Evolutionary conservation across 1,140 invertebrate species (phyloP).

Genomic region (Scaptomyza hsui): DNA sequence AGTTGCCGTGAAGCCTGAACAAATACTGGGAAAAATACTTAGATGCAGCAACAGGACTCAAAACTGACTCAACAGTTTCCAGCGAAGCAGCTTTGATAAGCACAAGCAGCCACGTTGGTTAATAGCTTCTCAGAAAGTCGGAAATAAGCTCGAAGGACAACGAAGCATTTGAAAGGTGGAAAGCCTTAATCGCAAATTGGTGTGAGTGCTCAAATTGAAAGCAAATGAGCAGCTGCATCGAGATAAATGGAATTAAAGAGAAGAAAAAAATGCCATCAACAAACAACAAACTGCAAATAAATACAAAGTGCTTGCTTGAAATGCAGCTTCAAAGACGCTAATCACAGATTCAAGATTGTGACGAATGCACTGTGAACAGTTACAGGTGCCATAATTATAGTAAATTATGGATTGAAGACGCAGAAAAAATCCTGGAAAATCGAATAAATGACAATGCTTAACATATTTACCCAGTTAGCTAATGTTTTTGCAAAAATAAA

Average conservation of each 20-base stretch:
- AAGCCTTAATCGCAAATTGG: slow-evolving; percentile 11
- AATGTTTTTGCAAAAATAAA: too few species aligned
- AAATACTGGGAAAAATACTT: slow-evolving; percentile 21
- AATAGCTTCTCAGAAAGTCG: neutral
- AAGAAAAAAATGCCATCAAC: neutral
- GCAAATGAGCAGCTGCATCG: neutral
- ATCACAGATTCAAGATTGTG: too few species aligned
- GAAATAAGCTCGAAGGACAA: neutral
- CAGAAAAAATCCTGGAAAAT: neutral
- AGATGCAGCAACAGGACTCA: slow-evolving; percentile 5
- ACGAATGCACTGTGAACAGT: too few species aligned
- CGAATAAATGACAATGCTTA: neutral
- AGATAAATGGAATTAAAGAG: too few species aligned
- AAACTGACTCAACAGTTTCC: slow-evolving; percentile 4
- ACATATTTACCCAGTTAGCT: too few species aligned
- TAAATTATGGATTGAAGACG: too few species aligned
- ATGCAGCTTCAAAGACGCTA: neutral
- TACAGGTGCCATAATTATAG: too few species aligned
- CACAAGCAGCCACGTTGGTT: neutral
- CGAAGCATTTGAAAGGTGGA: neutral
- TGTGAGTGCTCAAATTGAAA: neutral
- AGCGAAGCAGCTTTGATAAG: neutral
- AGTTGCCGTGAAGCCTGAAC: slow-evolving; percentile 13
- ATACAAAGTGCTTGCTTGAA: slow-evolving; percentile 2
- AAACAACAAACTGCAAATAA: slow-evolving; percentile 22